Conservation (phyloP, 1,140 invertebrate genomes). For the Drosophila seguyi region DNA sequence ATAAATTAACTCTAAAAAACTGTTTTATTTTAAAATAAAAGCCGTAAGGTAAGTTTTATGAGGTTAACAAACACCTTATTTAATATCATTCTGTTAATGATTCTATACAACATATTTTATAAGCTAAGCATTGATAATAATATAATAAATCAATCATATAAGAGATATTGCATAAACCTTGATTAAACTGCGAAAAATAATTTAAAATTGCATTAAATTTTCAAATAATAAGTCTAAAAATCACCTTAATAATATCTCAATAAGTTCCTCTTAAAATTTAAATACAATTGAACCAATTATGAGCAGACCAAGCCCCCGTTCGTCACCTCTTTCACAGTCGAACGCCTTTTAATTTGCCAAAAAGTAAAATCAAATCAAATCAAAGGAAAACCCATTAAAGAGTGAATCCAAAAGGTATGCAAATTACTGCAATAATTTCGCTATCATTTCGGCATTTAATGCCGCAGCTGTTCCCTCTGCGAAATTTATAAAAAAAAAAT, state of each 20-base stretch:
- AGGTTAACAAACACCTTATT: too few relatives aligned
- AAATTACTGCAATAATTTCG: constrained; percentile 39
- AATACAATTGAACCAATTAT: not conserved
- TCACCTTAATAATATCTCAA: not conserved
- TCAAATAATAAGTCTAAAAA: not conserved
- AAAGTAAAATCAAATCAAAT: constrained; percentile 2
- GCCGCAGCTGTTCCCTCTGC: not conserved
- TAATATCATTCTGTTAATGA: too few relatives aligned
- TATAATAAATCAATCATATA: too few relatives aligned
- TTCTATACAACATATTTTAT: too few relatives aligned
- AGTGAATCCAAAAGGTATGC: constrained; percentile 15
- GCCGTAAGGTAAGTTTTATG: too few relatives aligned
- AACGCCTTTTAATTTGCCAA: constrained; percentile 2
- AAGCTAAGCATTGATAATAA: too few relatives aligned
- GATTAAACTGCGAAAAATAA: too few relatives aligned
- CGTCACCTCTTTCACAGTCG: not conserved
- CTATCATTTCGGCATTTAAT: constrained; percentile 17
- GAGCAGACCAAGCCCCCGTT: not conserved
- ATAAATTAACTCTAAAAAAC: too few relatives aligned
- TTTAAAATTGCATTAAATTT: too few relatives aligned
- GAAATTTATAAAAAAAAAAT: constrained; percentile 12
- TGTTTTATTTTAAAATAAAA: too few relatives aligned
- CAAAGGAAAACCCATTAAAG: constrained; percentile 17
- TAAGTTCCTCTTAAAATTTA: too few relatives aligned
- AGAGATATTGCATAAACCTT: too few relatives aligned